Evolutionary conservation across 2,113 vertebrate species (phyloP).

Genomic region (Meriones unguiculatus): DNA sequence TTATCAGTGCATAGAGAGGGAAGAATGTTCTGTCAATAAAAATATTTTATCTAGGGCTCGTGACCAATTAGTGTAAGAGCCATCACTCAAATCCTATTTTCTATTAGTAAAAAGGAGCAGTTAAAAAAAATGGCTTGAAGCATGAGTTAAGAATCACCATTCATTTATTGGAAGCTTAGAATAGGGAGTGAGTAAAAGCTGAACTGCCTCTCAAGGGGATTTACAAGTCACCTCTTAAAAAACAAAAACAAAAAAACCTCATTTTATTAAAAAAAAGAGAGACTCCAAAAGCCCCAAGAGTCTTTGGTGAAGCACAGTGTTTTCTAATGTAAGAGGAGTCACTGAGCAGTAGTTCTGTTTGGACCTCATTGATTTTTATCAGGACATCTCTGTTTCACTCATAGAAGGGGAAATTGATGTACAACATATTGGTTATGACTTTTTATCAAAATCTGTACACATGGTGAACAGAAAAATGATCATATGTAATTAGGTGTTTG

Average conservation of each 20-base stretch:
- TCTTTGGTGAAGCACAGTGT: not conserved
- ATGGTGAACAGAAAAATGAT: not conserved
- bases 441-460: not conserved
- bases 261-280: constrained; percentile 58
- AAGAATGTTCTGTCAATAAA: constrained; percentile 74
- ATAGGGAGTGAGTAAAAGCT: constrained; percentile 54
- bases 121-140: not conserved
- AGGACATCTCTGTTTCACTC: not conserved
- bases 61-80: constrained; percentile 74
- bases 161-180: constrained; percentile 48
- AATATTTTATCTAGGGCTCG: constrained; percentile 76
- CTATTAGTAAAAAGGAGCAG: constrained; percentile 46
- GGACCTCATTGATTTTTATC: constrained; percentile 5
- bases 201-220: constrained; percentile 58
- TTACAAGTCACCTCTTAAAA: constrained; percentile 50
- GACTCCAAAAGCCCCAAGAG: constrained; percentile 41
- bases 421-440: not conserved
- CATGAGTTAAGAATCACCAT: constrained; percentile 50
- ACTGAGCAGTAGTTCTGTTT: not conserved
- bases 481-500: not conserved
- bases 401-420: constrained; percentile 8
- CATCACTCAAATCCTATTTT: constrained; percentile 76
- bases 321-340: not conserved
- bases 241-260: not conserved
- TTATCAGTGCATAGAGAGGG: constrained; percentile 58